These are phyloP conservation scores for Bucorvus abyssinicus DNA, from an alignment of 2,797 vertebrate species.

Conservation along the genomic window DNA sequence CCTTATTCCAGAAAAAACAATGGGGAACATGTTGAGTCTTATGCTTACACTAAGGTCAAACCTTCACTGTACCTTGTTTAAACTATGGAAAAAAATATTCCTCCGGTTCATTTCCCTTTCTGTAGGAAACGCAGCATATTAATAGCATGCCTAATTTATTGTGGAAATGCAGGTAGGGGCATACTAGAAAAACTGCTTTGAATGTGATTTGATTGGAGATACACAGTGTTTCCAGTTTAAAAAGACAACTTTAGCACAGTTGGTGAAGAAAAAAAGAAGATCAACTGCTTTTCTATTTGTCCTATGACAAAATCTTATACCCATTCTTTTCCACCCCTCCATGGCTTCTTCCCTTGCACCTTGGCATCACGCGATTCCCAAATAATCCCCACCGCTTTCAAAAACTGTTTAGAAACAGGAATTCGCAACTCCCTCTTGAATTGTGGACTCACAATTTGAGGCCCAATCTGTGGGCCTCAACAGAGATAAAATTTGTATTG, in stretches of 20 bases:
- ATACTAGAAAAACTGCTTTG: conserved; percentile 21
- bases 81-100: not conserved
- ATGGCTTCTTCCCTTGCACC: not conserved
- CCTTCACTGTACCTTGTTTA: not conserved
- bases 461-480: conserved; percentile 29
- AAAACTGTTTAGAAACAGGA: conserved; percentile 16
- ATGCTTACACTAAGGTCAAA: not conserved
- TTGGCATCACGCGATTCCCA: not conserved
- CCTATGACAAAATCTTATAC: not conserved
- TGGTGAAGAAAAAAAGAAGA: not conserved
- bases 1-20: not conserved
- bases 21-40: not conserved
- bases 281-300: conserved; percentile 27
- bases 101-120: conserved; percentile 20
- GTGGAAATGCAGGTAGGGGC: not conserved
- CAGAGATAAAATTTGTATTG: conserved; percentile 45
- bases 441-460: conserved; percentile 31
- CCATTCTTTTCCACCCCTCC: not conserved
- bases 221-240: conserved; percentile 19
- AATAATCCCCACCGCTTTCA: not conserved
- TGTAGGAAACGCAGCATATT: conserved; percentile 28
- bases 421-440: not conserved
- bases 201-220: conserved; percentile 48
- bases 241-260: conserved; percentile 28
- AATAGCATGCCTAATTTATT: conserved; percentile 16